phyloP scores from a whole-genome alignment of 2,113 vertebrate genomes.

The Regulus satrapa region DNA sequence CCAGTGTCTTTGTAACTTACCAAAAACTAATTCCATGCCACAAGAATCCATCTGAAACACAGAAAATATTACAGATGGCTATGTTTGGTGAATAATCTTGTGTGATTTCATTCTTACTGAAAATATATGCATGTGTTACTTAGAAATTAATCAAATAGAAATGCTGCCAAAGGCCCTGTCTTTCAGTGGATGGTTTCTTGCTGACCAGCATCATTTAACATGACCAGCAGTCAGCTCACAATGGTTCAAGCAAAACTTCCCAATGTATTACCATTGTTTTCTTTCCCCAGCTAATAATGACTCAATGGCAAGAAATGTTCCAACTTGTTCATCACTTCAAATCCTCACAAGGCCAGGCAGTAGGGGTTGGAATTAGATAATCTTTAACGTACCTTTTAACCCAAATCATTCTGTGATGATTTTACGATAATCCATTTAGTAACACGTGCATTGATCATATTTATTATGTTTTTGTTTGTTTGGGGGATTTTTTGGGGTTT shows the following conservation, averaged over 20 bases:
- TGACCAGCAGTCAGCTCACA: background rate
- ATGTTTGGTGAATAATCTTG: background rate
- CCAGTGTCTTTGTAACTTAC: background rate
- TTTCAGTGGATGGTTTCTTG: background rate
- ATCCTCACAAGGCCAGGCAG: background rate
- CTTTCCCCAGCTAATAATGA: background rate
- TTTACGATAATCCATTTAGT: background rate
- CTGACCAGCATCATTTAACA: background rate
- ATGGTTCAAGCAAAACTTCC: background rate
- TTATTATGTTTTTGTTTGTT: background rate
- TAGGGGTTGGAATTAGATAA: background rate
- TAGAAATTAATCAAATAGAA: background rate
- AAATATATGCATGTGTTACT: background rate
- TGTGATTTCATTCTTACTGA: background rate
- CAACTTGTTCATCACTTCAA: background rate
- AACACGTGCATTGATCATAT: background rate
- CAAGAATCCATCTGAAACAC: background rate
- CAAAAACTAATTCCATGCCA: background rate
- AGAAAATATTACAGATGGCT: background rate
- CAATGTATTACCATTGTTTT: background rate
- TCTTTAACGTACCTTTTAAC: background rate
- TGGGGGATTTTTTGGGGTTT: too few relatives aligned
- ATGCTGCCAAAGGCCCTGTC: background rate
- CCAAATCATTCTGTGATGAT: too few relatives aligned
- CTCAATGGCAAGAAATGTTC: background rate